Conservation (phyloP, 2,888 invertebrate species). For the Miltochrista miniata region DNA sequence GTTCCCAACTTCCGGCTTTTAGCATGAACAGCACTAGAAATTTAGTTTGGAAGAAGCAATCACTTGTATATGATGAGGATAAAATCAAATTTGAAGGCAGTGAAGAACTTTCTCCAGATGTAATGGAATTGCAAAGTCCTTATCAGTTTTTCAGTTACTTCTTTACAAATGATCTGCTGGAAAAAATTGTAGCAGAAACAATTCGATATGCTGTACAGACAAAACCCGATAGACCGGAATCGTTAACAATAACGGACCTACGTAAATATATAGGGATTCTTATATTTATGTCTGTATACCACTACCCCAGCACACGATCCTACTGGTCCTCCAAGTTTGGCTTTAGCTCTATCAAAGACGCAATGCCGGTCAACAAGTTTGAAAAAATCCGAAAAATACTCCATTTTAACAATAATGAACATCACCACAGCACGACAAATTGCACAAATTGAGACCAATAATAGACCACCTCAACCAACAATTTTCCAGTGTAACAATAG, state of each 20-base stretch:
- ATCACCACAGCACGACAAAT: constrained; percentile 21
- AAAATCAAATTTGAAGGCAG: too few relatives aligned
- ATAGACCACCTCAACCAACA: constrained; percentile 34
- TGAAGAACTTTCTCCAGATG: too few relatives aligned
- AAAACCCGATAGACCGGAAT: constrained; percentile 20
- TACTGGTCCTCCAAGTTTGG: constrained; percentile 30
- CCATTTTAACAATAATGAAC: constrained; percentile 39
- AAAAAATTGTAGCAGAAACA: constrained; percentile 24
- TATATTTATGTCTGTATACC: constrained; percentile 18
- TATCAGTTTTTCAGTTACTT: constrained; percentile 20
- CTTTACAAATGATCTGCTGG: constrained; percentile 20
- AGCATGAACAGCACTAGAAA: constrained; percentile 16
- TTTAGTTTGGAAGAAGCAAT: constrained; percentile 26
- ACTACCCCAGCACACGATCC: constrained; percentile 22
- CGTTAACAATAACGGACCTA: constrained; percentile 1
- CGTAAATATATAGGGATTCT: constrained; percentile 17
- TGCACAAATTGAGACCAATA: constrained; percentile 29
- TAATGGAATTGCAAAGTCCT: too few relatives aligned
- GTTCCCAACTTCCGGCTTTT: constrained; percentile 11
- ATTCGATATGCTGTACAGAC: constrained; percentile 20
- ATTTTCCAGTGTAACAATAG: constrained; percentile 37
- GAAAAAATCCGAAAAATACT: constrained; percentile 26
- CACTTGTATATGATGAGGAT: constrained; percentile 19
- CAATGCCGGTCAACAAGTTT: constrained; percentile 29
- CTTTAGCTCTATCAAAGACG: constrained; percentile 17